Evolutionary conservation across 2,113 vertebrate genomes (phyloP), one percentile per base, ranked within the genome.

Genomic region (Meleagris gallopavo): DNA sequence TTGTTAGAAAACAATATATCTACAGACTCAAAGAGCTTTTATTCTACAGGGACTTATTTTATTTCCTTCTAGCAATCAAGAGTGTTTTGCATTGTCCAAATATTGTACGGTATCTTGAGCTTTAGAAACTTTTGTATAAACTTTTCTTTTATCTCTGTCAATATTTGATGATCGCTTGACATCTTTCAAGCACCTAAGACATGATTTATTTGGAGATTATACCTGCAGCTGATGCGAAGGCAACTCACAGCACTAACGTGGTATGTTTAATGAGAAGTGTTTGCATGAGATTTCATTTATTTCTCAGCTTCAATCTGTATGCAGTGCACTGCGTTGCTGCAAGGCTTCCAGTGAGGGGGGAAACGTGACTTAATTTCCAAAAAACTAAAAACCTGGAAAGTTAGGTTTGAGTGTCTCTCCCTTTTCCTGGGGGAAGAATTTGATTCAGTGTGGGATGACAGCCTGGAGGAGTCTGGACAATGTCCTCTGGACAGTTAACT

Each of bases 101-200:
- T 29, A 8, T 40, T 83, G 48, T 54, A 89, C 55, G 3, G 4
- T 46, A 52, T 52, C 67, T 40, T 11, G 73, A 77, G 13, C 58
- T 93, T 75, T 76, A 32, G 11, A 57, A 79, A 66, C 73, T 24
- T 45, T 86, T 84, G 43, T 90, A 29, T 11, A 54, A 82, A 62
- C 77, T 24, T 41, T 92, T 86, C 46, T 86, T 90, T 89, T 48
- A 57, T 57, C 34, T 93, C 83, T 79, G 52, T 72, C 80, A 81
- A 29, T 82, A 82, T 90, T 78, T 92, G 61, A 58, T 89, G 78
- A 65, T 87, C 32, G 11, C 65, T 81, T 75, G 80, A 24, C 81
- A 76, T 80, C 46, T 87, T 77, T 15, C 73, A 48, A 41, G 75
- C 0, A 0, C n/a, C 25, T 41, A 30, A 50, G 30, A 36, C 60